Base-by-base conservation (phyloP, 1,140 invertebrate species). In the Ostrea denselamellosa region DNA sequence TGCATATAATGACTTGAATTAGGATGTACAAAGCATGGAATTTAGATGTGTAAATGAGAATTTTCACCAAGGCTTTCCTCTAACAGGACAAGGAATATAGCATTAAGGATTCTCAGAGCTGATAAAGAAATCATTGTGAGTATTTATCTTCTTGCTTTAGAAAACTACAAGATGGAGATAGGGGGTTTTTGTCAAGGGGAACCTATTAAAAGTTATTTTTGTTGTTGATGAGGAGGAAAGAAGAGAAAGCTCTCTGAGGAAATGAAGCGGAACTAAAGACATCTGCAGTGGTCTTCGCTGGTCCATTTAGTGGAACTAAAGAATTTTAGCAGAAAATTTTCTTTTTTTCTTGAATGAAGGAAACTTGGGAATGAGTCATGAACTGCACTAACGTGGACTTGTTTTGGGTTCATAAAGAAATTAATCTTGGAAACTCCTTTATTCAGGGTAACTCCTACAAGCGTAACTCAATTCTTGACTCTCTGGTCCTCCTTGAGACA, bases 151-250 rank as follows among this genome's bases (percentile, higher is more conserved):
- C 7, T 12, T 71, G 28, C 22, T 71, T 25, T 71, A 71, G 28
- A 71, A 71, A 44, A 34, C 68, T 71, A 71, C 68, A 71, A 10
- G 22, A 71, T 71, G 68, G 68, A 71, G 68, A 71, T 71, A 71
- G 22, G 28, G 22, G 22, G 25, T 7, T 10, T 25, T 34, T 25
- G 28, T 28, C 68, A 34, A 2, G 68, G 68, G 68, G 68, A 71
- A 71, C 68, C 68, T 71, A 71, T 71, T 71, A 71, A 71, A 71
- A 71, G 68, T 71, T 71, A 71, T 22, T 71, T 71, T 71, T 71
- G 22, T 71, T 71, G 68, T 71, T 34, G 68, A 71, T 71, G 68
- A 71, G 68, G 68, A 58, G 68, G 68, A 71, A 71, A 71, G 68
- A 71, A 34, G 68, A 71, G 68, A 71, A 71, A 71, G 28, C 68